These are phyloP conservation scores for Harpalus rubripes DNA, from an alignment of 2,888 invertebrate genomes.

Conservation along the genomic window DNA sequence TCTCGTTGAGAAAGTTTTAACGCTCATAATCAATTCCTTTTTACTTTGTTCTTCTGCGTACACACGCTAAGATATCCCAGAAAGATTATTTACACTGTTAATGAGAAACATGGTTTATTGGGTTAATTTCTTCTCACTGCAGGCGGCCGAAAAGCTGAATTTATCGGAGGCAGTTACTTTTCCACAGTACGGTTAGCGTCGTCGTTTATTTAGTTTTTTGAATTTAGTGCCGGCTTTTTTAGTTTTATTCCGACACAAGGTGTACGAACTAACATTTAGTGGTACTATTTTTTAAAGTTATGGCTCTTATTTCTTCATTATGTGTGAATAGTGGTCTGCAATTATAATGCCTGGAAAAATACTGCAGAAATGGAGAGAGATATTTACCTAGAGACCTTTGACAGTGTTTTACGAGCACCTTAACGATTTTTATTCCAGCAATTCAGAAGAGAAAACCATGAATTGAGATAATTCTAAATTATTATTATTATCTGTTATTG, in stretches of 20 bases:
- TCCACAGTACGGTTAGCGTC: constrained; percentile 32
- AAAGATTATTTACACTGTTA: constrained; percentile 61
- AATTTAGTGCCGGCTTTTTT: constrained; percentile 40
- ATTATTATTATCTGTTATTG: no score
- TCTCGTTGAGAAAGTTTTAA: constrained; percentile 11
- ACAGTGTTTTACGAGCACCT: background rate
- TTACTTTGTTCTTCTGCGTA: constrained; percentile 26
- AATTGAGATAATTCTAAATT: background rate
- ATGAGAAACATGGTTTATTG: constrained; percentile 63
- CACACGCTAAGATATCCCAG: constrained; percentile 55
- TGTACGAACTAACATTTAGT: constrained; percentile 33
- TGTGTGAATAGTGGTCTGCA: constrained; percentile 46
- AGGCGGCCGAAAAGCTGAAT: constrained; percentile 44
- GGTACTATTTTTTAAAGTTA: constrained; percentile 39
- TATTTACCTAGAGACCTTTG: constrained; percentile 10
- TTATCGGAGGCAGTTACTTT: constrained; percentile 52
- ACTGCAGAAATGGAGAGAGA: background rate
- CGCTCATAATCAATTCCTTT: constrained; percentile 35
- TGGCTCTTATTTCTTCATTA: constrained; percentile 50
- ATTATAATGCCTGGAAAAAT: constrained; percentile 20
- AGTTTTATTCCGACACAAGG: constrained; percentile 21
- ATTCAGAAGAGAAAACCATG: background rate
- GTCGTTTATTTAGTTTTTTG: constrained; percentile 50
- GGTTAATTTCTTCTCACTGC: constrained; percentile 57
- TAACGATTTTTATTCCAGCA: background rate